Percentiles rank a stretch among this genome's conserved stretches.
Conservation (phyloP, 53 echinoderm and acorn worm genomes). For the Patiria pectinifera region DNA sequence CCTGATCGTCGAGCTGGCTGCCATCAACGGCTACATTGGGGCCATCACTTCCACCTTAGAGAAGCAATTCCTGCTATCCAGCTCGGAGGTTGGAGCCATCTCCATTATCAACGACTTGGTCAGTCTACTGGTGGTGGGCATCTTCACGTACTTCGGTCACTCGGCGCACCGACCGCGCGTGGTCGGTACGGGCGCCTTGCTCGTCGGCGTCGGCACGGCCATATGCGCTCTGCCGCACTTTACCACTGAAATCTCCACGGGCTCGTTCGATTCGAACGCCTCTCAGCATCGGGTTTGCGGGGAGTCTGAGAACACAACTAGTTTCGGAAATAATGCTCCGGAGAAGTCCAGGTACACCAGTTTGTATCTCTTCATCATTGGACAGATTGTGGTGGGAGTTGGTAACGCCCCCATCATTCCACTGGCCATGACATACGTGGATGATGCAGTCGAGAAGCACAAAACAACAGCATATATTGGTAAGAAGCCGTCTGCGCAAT, state of each 20-base stretch:
- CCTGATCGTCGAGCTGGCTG: conserved; percentile 20
- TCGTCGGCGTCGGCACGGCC: conserved; percentile 40
- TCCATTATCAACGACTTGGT: conserved; percentile 39
- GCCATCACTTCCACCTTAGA: conserved; percentile 49
- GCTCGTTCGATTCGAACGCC: background rate
- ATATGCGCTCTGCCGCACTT: conserved; percentile 56
- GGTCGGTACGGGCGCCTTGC: conserved; percentile 20
- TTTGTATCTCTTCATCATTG: conserved; percentile 38
- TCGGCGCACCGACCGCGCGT: conserved; percentile 49
- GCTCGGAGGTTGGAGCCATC: conserved; percentile 47
- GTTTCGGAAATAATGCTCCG: background rate
- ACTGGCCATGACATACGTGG: conserved; percentile 43
- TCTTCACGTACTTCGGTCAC: conserved; percentile 48
- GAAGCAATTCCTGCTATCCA: conserved; percentile 41
- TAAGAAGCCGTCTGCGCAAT: background rate
- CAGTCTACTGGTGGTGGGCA: conserved; percentile 4
- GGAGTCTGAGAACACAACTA: background rate
- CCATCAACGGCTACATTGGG: conserved; percentile 41
- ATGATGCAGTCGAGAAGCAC: conserved; percentile 53
- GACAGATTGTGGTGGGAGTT: conserved; percentile 44
- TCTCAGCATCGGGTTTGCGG: conserved; percentile 4
- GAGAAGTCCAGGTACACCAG: background rate
- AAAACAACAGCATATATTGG: conserved; percentile 19
- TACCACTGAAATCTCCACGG: background rate
- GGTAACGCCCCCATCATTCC: conserved; percentile 41